These are phyloP conservation scores for Sinocyclocheilus maitianheensis DNA, from an alignment of 2,113 vertebrate genomes.

Conservation along the genomic window DNA sequence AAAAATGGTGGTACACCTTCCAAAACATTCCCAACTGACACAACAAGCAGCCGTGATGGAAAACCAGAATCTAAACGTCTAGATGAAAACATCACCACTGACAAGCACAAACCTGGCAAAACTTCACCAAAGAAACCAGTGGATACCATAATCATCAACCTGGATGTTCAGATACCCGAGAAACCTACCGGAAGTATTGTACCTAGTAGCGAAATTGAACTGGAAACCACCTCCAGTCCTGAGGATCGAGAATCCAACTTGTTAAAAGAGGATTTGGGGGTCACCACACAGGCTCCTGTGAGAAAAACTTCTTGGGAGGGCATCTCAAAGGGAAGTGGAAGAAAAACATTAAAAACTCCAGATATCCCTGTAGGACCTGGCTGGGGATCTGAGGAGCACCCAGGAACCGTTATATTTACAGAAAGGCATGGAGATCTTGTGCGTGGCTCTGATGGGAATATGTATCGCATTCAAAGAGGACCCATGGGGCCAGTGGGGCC, in stretches of 20 bases:
- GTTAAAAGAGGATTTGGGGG: conserved; percentile 44
- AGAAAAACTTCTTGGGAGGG: neutral
- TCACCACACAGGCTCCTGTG: conserved; percentile 19
- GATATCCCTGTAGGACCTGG: neutral
- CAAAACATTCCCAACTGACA: conserved; percentile 55
- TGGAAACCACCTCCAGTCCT: conserved; percentile 33
- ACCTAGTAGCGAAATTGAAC: neutral
- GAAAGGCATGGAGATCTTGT: conserved; percentile 46
- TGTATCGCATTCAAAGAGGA: conserved; percentile 65
- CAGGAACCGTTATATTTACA: conserved; percentile 46
- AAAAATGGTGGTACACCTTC: conserved; percentile 59
- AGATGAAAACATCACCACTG: conserved; percentile 79
- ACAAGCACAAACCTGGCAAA: conserved; percentile 66
- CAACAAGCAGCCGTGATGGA: conserved; percentile 63
- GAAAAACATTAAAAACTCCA: conserved; percentile 17
- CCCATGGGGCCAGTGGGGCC: conserved; percentile 74
- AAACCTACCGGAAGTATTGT: conserved; percentile 46
- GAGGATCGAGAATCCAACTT: conserved; percentile 54
- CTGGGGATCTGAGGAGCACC: neutral
- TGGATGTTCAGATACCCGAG: conserved; percentile 57
- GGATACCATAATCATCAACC: conserved; percentile 61
- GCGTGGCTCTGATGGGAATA: conserved; percentile 55
- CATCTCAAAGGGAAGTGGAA: neutral
- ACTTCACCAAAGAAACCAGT: conserved; percentile 66
- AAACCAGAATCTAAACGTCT: conserved; percentile 72